Conservation (phyloP, 2,113 vertebrate species). For the Typhlomys cinereus region DNA sequence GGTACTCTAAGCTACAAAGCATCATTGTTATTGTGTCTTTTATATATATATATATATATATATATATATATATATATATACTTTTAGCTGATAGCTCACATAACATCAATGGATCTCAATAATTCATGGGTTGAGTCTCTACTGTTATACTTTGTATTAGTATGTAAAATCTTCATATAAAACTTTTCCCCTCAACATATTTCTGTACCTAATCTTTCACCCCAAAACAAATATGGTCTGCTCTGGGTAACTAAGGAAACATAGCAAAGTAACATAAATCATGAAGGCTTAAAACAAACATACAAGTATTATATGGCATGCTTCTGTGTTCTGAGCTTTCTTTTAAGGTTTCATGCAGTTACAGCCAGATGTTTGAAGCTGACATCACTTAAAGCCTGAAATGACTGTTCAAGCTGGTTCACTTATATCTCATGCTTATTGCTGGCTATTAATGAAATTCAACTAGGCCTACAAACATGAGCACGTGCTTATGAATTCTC, state of each 20-base stretch:
- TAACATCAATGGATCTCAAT: neutral
- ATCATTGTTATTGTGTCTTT: neutral
- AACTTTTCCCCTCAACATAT: neutral
- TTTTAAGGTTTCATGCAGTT: neutral
- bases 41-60: neutral
- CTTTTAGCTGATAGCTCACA: neutral
- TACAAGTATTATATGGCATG: neutral
- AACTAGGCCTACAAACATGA: neutral
- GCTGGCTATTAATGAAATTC: neutral
- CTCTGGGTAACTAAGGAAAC: neutral
- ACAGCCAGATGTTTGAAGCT: neutral
- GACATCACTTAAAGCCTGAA: neutral
- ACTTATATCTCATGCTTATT: neutral
- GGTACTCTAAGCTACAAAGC: neutral
- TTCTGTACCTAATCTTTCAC: neutral
- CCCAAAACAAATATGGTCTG: constrained; percentile 16
- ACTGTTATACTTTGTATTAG: neutral
- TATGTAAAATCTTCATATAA: neutral
- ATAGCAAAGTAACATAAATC: neutral
- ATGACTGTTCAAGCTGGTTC: neutral
- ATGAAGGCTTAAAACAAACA: constrained; percentile 7
- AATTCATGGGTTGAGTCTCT: neutral
- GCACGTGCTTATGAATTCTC: neutral
- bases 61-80: constrained; percentile 14
- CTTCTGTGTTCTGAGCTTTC: neutral